These are phyloP conservation scores for Athetis lepigone DNA, from an alignment of 2,888 invertebrate genomes.

Conservation along the genomic window DNA sequence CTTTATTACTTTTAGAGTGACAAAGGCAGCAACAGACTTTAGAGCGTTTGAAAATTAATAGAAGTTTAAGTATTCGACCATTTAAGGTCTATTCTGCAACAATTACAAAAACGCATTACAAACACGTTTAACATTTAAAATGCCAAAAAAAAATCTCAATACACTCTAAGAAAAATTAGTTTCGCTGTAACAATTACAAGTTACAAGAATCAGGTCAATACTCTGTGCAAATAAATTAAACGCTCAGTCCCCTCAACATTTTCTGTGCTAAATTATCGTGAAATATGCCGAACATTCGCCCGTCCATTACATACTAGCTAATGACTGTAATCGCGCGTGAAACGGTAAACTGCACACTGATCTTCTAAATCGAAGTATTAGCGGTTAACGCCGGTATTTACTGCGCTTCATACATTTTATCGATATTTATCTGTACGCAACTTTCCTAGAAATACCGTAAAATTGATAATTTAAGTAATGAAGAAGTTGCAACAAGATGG, in stretches of 20 bases:
- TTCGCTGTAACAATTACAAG: constrained; percentile 33
- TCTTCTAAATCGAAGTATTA: constrained; percentile 47
- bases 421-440: constrained; percentile 20
- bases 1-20: too few relatives aligned
- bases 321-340: constrained; percentile 48
- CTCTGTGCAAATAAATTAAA: constrained; percentile 44
- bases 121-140: too few relatives aligned
- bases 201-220: constrained; percentile 58
- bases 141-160: too few relatives aligned
- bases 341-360: constrained; percentile 51
- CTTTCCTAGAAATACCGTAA: constrained; percentile 22
- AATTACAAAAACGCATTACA: not conserved
- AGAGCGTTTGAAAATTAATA: too few relatives aligned
- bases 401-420: constrained; percentile 49
- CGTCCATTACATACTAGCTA: constrained; percentile 45
- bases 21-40: too few relatives aligned
- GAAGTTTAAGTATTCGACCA: too few relatives aligned
- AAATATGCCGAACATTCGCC: constrained; percentile 55
- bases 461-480: constrained; percentile 16
- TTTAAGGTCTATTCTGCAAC: constrained; percentile 27
- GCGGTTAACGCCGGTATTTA: constrained; percentile 25
- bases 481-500: too few relatives aligned
- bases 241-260: constrained; percentile 37
- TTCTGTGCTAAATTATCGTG: constrained; percentile 51
- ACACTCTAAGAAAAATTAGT: constrained; percentile 41